These are phyloP conservation scores for Sylvia atricapilla DNA, from an alignment of 2,113 vertebrate genomes.

Conservation along the genomic window DNA sequence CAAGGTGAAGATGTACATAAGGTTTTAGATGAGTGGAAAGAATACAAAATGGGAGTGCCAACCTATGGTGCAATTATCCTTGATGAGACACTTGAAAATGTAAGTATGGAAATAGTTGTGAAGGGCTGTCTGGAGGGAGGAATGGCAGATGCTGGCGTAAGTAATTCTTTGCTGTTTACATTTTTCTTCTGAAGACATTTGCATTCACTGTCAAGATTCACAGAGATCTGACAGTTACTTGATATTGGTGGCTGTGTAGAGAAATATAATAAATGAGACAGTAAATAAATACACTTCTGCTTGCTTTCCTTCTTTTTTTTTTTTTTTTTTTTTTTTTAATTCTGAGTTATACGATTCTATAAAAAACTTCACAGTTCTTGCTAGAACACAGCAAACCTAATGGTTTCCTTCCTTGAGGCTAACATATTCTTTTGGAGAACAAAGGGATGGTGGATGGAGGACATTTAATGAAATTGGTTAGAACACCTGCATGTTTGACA, in stretches of 20 bases:
- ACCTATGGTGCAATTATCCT: slow-evolving; percentile 98
- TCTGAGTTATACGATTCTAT: background rate
- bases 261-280: background rate
- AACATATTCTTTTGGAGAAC: background rate
- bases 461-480: background rate
- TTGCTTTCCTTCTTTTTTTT: background rate
- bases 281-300: background rate
- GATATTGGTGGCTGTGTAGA: background rate
- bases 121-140: background rate
- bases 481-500: background rate
- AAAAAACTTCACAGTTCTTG: fast-evolving
- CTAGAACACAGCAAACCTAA: background rate
- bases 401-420: background rate
- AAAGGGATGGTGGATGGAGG: background rate
- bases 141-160: background rate
- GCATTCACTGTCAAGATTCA: background rate
- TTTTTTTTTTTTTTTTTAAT: background rate
- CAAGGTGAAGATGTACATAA: slow-evolving; percentile 96
- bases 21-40: slow-evolving; percentile 96
- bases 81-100: slow-evolving; percentile 92
- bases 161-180: background rate
- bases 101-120: slow-evolving; percentile 65
- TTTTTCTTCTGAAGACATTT: background rate
- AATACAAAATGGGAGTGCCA: slow-evolving; percentile 99
- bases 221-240: background rate